Evolutionary conservation across 2,888 invertebrate species (phyloP).

Genomic region (Mimas tiliae): DNA sequence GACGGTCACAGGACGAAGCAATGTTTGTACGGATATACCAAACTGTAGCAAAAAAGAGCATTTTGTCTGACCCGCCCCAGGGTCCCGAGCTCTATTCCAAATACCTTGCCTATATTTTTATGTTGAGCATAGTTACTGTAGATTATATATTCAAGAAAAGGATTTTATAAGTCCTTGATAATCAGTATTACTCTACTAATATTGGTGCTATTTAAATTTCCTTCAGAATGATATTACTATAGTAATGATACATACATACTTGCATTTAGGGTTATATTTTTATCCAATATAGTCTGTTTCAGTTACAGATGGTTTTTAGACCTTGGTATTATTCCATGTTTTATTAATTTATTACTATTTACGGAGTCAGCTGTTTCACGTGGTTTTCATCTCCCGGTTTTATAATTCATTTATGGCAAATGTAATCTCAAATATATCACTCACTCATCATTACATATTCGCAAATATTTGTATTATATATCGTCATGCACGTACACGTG

Average conservation of each 20-base stretch:
- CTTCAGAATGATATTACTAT: not conserved
- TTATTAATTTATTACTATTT: not conserved
- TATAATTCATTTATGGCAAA: not conserved
- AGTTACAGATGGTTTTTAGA: not conserved
- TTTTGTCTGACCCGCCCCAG: slow-evolving; percentile 2
- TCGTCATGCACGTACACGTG: slow-evolving; percentile 5
- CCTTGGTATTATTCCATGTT: not conserved
- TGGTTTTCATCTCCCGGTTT: not conserved
- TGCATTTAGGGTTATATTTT: not conserved
- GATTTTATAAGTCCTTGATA: too few relatives aligned
- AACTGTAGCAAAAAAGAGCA: slow-evolving; percentile 12
- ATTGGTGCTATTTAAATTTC: not conserved
- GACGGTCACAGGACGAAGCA: not conserved
- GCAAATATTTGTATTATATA: not conserved
- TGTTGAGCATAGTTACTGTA: not conserved
- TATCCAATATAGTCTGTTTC: not conserved
- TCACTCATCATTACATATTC: not conserved
- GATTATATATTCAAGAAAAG: not conserved
- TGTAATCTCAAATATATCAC: not conserved
- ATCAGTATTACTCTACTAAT: not conserved
- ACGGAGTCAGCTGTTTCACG: not conserved
- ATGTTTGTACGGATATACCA: not conserved
- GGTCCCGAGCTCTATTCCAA: not conserved
- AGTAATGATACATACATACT: slow-evolving; percentile 6
- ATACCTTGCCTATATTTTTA: not conserved